Percentiles rank a stretch among this genome's conserved stretches.
Evolutionary conservation across 2,113 vertebrate genomes (phyloP).

Genomic region (Rhegmatorhina hoffmannsi): DNA sequence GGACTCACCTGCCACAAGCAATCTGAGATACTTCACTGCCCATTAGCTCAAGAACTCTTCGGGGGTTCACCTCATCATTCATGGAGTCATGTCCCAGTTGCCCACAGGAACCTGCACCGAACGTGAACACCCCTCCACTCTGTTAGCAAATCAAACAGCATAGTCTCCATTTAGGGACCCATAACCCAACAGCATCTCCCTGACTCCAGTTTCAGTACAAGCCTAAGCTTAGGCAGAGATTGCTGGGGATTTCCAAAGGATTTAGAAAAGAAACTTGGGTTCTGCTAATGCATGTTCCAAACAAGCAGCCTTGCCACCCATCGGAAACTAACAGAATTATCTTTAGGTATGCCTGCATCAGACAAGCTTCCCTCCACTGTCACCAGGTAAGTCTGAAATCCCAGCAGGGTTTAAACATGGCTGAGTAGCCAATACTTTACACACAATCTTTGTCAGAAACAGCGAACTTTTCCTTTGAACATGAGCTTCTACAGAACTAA

Average conservation of each 20-base stretch:
- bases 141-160: conserved; percentile 71
- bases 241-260: neutral
- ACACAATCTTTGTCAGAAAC: neutral
- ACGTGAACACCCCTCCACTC: conserved; percentile 92
- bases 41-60: conserved; percentile 90
- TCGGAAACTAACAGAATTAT: neutral
- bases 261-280: neutral
- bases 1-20: conserved; percentile 86
- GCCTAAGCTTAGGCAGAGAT: neutral
- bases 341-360: neutral
- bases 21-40: conserved; percentile 92
- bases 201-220: neutral
- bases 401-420: neutral
- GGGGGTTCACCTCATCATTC: conserved; percentile 87
- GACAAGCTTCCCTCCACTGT: neutral
- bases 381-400: neutral
- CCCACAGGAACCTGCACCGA: conserved; percentile 86
- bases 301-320: neutral
- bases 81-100: conserved; percentile 90
- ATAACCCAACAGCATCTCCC: neutral
- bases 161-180: conserved; percentile 46
- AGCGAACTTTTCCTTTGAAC: neutral
- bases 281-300: neutral
- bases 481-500: neutral
- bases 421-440: neutral